Conservation (phyloP, 2,888 invertebrate genomes). For the Brachyptera putata region DNA sequence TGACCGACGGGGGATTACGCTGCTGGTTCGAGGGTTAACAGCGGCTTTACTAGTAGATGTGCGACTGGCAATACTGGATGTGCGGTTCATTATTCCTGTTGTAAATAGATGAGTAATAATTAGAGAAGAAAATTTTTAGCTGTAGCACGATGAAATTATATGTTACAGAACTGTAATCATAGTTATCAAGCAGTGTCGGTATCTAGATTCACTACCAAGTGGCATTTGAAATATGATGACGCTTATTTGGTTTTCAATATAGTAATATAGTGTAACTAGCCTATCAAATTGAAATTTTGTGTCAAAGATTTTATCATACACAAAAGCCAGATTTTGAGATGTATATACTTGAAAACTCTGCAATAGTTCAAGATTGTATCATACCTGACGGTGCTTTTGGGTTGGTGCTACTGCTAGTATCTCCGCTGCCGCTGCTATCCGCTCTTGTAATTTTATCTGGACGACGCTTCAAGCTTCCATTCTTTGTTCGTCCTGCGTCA, state of each 20-base stretch:
- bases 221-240: no score
- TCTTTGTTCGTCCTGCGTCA: slow-evolving; percentile 16
- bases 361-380: not conserved
- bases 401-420: slow-evolving; percentile 44
- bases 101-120: not conserved
- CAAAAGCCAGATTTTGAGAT: no score
- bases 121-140: not conserved
- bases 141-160: no score
- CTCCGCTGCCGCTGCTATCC: slow-evolving; percentile 50
- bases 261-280: no score
- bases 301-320: no score
- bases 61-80: slow-evolving; percentile 36
- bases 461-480: slow-evolving; percentile 19
- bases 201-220: no score
- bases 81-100: not conserved
- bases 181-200: no score
- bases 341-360: not conserved
- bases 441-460: slow-evolving; percentile 37
- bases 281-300: no score
- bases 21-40: slow-evolving; percentile 35
- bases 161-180: no score
- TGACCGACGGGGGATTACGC: slow-evolving; percentile 44
- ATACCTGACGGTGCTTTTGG: slow-evolving; percentile 2
- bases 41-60: slow-evolving; percentile 37
- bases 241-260: no score